Base-by-base conservation (phyloP, 2,888 invertebrate species). In the Apeira syringaria region DNA sequence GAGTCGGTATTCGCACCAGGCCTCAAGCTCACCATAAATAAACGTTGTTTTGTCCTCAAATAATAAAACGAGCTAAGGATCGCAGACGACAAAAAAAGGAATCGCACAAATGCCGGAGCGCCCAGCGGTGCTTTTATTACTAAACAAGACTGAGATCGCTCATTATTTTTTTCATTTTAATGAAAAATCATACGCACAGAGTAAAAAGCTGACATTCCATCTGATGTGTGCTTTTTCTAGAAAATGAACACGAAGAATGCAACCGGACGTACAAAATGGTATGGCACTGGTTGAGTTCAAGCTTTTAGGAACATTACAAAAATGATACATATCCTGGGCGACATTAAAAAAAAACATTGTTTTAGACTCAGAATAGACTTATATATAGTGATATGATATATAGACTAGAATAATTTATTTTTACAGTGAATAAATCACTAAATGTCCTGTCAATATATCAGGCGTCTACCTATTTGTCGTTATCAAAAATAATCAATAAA, bases 181-280 rank as follows among this genome's bases (percentile, higher is more conserved):
- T 85, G 85, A 85, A 84, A 82, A 83, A 79, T 86, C 82, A 76
- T 83, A 77, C 69, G 62, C 68, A 68, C 68, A 66, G 56, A 58
- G 58, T 61, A 67, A 84, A 80, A 80, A 83, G 76, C 71, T 64
- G 65, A 60, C 79, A 82, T 87, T 80, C 84, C 79, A 62, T 59
- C 58, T 61, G 58, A 59, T 68, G 69, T 71, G 26, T 73, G 70
- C 64, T 76, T 83, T 86, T n/a, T 79, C 79, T 82, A 82, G 86
- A 85, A 87, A 78, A 76, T 80, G 74, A 68, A 64, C 57, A 60
- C 42, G 51, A 50, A 81, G 85, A 82, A 86, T 85, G 85, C 79
- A 66, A 70, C 68, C 66, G 71, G 64, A 66, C 68, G 61, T 73
- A 73, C 70, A 64, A n/a, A n/a, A n/a, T n/a, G n/a, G n/a, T n/a